Evolutionary conservation across 2,888 invertebrate species (phyloP).

Genomic region (Plebejus anna): DNA sequence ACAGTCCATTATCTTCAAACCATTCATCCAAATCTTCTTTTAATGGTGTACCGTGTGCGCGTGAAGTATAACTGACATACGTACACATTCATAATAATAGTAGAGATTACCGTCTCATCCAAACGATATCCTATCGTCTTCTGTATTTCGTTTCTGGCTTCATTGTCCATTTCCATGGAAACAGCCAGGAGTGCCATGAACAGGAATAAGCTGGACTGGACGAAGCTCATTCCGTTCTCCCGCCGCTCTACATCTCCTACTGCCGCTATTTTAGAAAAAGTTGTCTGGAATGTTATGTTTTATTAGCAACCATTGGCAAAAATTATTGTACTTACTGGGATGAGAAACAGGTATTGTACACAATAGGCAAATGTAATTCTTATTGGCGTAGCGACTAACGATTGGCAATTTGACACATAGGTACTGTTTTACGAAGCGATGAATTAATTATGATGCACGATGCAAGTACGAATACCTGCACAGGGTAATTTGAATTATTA

Average conservation of each 20-base stretch:
- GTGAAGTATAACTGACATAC: background rate
- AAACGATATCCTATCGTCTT: conserved; percentile 46
- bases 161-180: conserved; percentile 56
- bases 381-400: background rate
- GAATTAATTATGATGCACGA: background rate
- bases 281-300: conserved; percentile 47
- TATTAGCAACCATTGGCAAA: background rate
- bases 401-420: background rate
- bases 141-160: conserved; percentile 57
- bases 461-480: no score
- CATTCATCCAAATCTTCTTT: background rate
- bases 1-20: background rate
- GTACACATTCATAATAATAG: background rate
- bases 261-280: conserved; percentile 51
- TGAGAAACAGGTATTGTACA: background rate
- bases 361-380: background rate
- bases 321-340: background rate
- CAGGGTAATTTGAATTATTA: no score
- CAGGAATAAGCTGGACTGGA: conserved; percentile 63
- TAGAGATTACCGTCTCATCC: conserved; percentile 50
- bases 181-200: conserved; percentile 56
- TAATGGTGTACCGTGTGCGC: no score
- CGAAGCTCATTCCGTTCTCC: conserved; percentile 68
- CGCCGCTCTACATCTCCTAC: conserved; percentile 51
- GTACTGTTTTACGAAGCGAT: background rate